These are phyloP conservation scores for Rhyacichthys aspro DNA, from an alignment of 2,797 vertebrate genomes.

Conservation along the genomic window DNA sequence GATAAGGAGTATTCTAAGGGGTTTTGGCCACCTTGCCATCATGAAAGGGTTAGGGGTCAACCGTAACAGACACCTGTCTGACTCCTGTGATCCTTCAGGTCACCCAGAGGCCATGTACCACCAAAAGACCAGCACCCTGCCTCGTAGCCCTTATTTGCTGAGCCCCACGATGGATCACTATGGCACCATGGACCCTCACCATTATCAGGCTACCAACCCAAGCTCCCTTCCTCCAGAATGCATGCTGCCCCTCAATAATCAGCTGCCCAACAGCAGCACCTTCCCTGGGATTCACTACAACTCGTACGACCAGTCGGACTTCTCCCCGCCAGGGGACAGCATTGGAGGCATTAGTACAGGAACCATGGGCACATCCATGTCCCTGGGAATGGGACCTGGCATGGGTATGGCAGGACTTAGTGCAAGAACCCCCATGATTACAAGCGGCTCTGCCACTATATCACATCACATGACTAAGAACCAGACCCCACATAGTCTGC, in stretches of 20 bases:
- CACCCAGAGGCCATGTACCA: slow-evolving; percentile 87
- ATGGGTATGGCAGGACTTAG: slow-evolving; percentile 71
- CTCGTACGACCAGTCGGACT: slow-evolving; percentile 88
- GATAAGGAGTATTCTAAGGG: slow-evolving; percentile 81
- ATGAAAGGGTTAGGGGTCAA: slow-evolving; percentile 98
- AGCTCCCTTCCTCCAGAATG: slow-evolving; percentile 88
- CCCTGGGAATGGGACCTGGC: slow-evolving; percentile 73
- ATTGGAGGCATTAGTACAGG: slow-evolving; percentile 91
- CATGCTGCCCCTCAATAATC: slow-evolving; percentile 93
- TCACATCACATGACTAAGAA: slow-evolving; percentile 85
- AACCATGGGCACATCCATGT: slow-evolving; percentile 81
- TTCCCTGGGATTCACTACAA: slow-evolving; percentile 98
- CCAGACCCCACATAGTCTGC: slow-evolving; percentile 88
- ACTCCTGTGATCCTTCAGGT: slow-evolving; percentile 89
- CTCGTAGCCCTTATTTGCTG: slow-evolving; percentile 91
- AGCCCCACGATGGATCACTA: slow-evolving; percentile 90
- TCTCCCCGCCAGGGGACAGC: slow-evolving; percentile 85
- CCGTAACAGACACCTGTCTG: slow-evolving; percentile 91
- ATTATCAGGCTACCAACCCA: slow-evolving; percentile 79
- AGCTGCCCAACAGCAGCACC: slow-evolving; percentile 95
- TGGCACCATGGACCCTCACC: slow-evolving; percentile 86
- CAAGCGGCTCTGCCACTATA: slow-evolving; percentile 83
- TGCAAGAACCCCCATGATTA: slow-evolving; percentile 79
- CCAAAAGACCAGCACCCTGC: slow-evolving; percentile 79
- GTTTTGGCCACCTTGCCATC: slow-evolving; percentile 70